Evolutionary conservation across 2,113 vertebrate genomes (phyloP).

Genomic region (Larimichthys crocea): DNA sequence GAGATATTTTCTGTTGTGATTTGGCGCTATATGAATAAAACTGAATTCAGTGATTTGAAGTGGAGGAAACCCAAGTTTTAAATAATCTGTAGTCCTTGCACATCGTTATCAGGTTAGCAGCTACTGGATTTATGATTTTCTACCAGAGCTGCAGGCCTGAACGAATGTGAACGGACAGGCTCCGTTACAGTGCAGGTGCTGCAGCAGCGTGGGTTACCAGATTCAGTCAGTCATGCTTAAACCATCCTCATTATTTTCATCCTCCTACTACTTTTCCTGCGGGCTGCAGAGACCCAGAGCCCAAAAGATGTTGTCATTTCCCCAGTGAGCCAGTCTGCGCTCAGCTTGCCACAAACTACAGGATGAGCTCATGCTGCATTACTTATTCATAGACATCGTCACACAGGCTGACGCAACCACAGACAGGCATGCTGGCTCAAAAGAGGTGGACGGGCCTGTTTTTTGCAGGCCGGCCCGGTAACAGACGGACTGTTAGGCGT

Average conservation of each 20-base stretch:
- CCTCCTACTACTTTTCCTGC: constrained; percentile 13
- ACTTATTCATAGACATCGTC: constrained; percentile 75
- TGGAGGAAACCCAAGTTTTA: not conserved
- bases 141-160: not conserved
- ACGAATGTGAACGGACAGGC: not conserved
- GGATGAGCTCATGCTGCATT: constrained; percentile 76
- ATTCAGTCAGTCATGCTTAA: constrained; percentile 23
- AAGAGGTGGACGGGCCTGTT: constrained; percentile 14
- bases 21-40: too few relatives aligned
- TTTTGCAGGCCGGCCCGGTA: constrained; percentile 3
- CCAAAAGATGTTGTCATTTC: constrained; percentile 70
- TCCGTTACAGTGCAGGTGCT: constrained; percentile 19
- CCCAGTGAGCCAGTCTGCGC: constrained; percentile 55
- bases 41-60: too few relatives aligned
- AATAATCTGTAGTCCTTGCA: not conserved
- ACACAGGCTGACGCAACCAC: constrained; percentile 65
- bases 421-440: constrained; percentile 28
- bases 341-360: constrained; percentile 63
- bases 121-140: not conserved
- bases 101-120: not conserved
- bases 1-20: too few relatives aligned
- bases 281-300: constrained; percentile 18
- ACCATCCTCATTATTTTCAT: constrained; percentile 25
- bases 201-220: not conserved
- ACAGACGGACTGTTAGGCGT: constrained; percentile 7